Evolutionary conservation across 1,140 invertebrate species (phyloP).

Genomic region (Bemisia tabaci): DNA sequence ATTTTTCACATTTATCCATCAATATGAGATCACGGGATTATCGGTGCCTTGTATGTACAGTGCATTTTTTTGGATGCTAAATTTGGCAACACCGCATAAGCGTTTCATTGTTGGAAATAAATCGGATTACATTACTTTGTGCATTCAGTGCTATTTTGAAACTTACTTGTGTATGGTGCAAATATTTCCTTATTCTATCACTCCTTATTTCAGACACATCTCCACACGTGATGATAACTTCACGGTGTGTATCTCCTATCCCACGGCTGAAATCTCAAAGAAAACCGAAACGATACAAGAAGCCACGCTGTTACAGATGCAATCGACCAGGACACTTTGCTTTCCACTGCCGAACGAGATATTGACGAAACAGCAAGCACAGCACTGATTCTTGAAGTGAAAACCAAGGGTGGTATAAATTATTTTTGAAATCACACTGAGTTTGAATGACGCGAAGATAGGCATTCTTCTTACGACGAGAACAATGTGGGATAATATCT

Average conservation of each 20-base stretch:
- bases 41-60: too few species aligned
- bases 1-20: too few species aligned
- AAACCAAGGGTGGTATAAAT: too few species aligned
- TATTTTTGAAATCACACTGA: too few species aligned
- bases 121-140: background rate
- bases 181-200: background rate
- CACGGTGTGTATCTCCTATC: background rate
- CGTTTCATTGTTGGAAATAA: background rate
- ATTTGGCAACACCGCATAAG: background rate
- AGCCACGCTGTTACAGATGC: background rate
- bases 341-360: too few species aligned
- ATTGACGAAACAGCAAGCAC: too few species aligned
- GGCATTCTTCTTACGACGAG: too few species aligned
- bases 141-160: background rate
- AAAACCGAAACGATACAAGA: background rate
- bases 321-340: background rate
- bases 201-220: background rate
- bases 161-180: background rate
- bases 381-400: too few species aligned
- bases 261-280: background rate
- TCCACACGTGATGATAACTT: background rate
- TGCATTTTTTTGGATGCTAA: background rate
- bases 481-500: too few species aligned
- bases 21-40: too few species aligned
- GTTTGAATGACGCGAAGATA: too few species aligned